Conservation (phyloP, 1,140 invertebrate genomes). For the Drosophila sechellia region DNA sequence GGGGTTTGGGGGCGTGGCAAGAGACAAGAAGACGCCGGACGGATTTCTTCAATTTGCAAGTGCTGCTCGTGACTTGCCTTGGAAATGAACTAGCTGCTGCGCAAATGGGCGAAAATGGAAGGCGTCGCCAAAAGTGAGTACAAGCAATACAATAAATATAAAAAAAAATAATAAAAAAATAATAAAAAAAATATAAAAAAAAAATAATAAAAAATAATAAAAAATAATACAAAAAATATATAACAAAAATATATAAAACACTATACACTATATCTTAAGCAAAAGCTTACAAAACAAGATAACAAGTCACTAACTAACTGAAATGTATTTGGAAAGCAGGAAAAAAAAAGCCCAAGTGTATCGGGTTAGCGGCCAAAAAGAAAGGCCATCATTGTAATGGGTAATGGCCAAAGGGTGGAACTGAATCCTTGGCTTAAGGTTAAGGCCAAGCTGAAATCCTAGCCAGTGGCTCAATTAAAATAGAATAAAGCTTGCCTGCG, state of each 20-base stretch:
- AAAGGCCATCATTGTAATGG: background rate
- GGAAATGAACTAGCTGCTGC: slow-evolving; percentile 57
- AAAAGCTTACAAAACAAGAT: background rate
- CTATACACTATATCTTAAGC: slow-evolving; percentile 1
- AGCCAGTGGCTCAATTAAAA: background rate
- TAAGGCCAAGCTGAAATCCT: background rate
- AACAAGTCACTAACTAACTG: background rate
- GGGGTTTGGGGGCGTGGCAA: background rate
- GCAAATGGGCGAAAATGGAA: slow-evolving; percentile 50
- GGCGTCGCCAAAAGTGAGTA: slow-evolving; percentile 45
- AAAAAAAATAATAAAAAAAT: background rate
- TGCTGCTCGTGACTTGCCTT: slow-evolving; percentile 78
- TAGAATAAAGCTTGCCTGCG: background rate
- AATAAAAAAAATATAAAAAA: background rate
- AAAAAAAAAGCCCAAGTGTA: slow-evolving; percentile 1
- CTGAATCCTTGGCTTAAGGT: background rate
- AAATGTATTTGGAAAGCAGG: slow-evolving; percentile 4
- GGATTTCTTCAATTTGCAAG: slow-evolving; percentile 69
- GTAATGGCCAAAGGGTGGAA: background rate
- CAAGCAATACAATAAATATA: slow-evolving; percentile 4
- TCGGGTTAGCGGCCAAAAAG: background rate
- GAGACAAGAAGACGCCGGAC: slow-evolving; percentile 35
- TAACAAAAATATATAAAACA: too few species aligned
- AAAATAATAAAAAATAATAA: too few species aligned
- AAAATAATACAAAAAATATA: too few species aligned